Evolutionary conservation across 2,113 vertebrate genomes (phyloP), one percentile per base, ranked within the genome.

Genomic region (Melanerpes aurifrons): DNA sequence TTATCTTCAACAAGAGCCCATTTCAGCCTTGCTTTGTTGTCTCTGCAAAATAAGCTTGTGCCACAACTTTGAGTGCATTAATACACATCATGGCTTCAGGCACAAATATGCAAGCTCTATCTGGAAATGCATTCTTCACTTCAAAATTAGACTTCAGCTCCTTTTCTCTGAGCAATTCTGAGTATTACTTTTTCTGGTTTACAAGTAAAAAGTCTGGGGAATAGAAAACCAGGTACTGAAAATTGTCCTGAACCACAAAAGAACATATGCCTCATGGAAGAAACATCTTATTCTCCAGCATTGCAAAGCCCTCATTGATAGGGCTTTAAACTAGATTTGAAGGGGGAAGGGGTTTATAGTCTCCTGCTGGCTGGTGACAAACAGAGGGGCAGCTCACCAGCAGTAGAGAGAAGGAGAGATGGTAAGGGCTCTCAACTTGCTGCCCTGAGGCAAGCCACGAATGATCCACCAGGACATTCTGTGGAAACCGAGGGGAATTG

Each of bases 251-350:
- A 93, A 82, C 86, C 75, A 92, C 84, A 86, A 95, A 92, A 59
- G 87, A 91, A 82, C 84, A 82, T 53, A 66, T 57, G 47, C 61
- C 48, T 94, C 91, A 85, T 92, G 87, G 84, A 95, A 96, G 64
- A 89, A 91, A 77, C 74, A 89, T 43, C 19, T 48, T 87, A 37
- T 68, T 81, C 61, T 82, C 75, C 28, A 13, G 74, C 78, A 53
- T 56, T 53, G n/a, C 43, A 35, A 76, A 70, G 63, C n/a, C n/a
- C n/a, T n/a, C n/a, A n/a, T n/a, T n/a, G n/a, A n/a, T n/a, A n/a
- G n/a, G n/a, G n/a, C n/a, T n/a, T n/a, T n/a, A n/a, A n/a, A n/a
- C n/a, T n/a, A n/a, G n/a, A n/a, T n/a, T n/a, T n/a, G n/a, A n/a
- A n/a, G n/a, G n/a, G n/a, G n/a, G n/a, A n/a, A n/a, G n/a, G n/a